Conservation (phyloP, 2,113 vertebrate species). For the Macquaria ambigua region DNA sequence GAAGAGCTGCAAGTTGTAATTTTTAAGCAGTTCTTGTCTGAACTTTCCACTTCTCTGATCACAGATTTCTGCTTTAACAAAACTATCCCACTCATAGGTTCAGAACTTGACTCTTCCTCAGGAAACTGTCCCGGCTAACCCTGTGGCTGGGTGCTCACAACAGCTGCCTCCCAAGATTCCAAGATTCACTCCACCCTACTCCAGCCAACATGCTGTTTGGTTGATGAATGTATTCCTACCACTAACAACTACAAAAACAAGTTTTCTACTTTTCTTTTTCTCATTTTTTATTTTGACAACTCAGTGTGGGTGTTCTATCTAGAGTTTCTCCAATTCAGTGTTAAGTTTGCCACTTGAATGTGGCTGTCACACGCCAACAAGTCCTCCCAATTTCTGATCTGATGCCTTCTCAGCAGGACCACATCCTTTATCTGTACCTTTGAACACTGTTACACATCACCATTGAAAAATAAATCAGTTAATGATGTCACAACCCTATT, state of each 20-base stretch:
- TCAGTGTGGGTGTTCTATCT: no score
- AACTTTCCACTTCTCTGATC: neutral
- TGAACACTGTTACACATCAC: neutral
- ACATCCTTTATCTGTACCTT: neutral
- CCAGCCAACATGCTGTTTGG: neutral
- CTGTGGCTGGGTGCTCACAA: no score
- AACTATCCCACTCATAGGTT: no score
- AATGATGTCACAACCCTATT: neutral
- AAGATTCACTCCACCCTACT: neutral
- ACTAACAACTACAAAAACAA: neutral
- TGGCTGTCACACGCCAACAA: no score
- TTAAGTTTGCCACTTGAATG: no score
- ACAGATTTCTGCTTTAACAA: neutral
- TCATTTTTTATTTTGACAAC: no score
- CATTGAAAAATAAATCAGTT: neutral
- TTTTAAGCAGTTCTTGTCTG: neutral
- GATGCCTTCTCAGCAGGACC: no score
- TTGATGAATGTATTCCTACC: neutral
- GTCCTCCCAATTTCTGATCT: no score
- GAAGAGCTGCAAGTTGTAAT: neutral
- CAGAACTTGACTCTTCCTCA: no score
- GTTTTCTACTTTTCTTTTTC: neutral
- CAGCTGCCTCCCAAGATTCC: no score
- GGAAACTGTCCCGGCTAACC: no score
- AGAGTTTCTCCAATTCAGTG: no score